Percentiles rank a stretch among this genome's conserved stretches.
Evolutionary conservation across 2,113 vertebrate species (phyloP).

Genomic region (Natator depressus): DNA sequence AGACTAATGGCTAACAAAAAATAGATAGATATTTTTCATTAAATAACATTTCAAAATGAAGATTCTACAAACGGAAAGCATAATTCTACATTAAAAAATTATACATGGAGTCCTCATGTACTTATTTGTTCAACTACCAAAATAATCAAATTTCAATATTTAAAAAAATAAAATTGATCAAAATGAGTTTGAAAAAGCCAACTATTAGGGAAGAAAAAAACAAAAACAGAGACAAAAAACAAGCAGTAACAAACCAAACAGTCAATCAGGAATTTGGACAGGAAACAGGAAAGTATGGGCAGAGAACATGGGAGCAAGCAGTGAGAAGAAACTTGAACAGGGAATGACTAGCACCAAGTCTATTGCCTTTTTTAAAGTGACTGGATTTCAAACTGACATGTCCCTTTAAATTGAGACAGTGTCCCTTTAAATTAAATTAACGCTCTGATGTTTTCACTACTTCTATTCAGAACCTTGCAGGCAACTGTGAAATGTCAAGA

Average conservation of each 20-base stretch:
- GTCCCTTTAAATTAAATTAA: neutral
- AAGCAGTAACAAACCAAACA: neutral
- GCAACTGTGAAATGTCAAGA: neutral
- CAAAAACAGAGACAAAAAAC: neutral
- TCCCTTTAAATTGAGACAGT: too few species aligned
- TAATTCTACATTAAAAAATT: neutral
- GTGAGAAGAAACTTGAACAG: neutral
- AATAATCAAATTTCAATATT: neutral
- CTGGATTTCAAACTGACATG: neutral
- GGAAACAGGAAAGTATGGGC: neutral
- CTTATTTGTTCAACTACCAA: neutral
- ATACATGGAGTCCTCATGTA: neutral
- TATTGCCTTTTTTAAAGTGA: neutral
- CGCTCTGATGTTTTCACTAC: accelerated
- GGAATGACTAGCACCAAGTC: neutral
- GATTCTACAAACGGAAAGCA: neutral
- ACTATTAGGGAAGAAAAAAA: neutral
- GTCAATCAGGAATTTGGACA: neutral
- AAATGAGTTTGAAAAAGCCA: neutral
- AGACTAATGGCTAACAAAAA: neutral
- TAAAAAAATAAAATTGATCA: neutral
- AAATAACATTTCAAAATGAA: neutral
- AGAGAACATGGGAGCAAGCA: neutral
- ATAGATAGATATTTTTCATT: neutral
- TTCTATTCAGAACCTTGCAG: neutral